These are phyloP conservation scores for Mustela nigripes DNA, from an alignment of 2,113 vertebrate genomes.

Conservation along the genomic window DNA sequence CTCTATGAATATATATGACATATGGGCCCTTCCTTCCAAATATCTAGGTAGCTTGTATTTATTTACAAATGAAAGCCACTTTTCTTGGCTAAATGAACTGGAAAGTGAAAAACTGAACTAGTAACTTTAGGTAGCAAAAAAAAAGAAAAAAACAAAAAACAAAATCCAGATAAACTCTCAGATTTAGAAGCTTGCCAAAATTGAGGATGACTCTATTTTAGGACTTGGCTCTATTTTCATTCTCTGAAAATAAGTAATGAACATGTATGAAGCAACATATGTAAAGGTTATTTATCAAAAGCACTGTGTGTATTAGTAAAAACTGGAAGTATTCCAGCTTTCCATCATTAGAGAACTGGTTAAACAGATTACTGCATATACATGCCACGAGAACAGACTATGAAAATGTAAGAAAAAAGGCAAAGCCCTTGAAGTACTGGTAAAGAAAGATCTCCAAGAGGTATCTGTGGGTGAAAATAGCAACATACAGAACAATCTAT, in stretches of 20 bases:
- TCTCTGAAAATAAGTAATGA: conserved; percentile 45
- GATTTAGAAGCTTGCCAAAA: conserved; percentile 23
- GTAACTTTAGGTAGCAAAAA: conserved; percentile 1
- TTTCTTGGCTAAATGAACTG: not conserved
- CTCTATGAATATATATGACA: not conserved
- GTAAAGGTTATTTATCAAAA: conserved; percentile 54
- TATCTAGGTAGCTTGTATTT: not conserved
- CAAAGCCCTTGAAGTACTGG: not conserved
- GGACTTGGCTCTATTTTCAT: conserved; percentile 14
- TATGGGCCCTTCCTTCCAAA: not conserved
- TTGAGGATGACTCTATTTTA: not conserved
- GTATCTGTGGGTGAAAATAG: not conserved
- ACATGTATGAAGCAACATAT: not conserved
- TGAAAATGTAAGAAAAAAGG: not conserved
- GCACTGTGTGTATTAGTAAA: not conserved
- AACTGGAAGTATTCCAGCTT: not conserved
- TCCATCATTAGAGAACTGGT: not conserved
- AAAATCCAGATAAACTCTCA: not conserved
- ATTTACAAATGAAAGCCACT: conserved; percentile 8
- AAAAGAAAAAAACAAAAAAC: not conserved
- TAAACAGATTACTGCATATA: not conserved
- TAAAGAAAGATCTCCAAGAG: conserved; percentile 24
- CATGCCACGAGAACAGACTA: not conserved
- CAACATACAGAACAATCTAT: not conserved
- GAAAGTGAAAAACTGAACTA: conserved; percentile 29